Base-by-base conservation (phyloP, 92 coral and sea anemone species). In the Bergia sp. region DNA sequence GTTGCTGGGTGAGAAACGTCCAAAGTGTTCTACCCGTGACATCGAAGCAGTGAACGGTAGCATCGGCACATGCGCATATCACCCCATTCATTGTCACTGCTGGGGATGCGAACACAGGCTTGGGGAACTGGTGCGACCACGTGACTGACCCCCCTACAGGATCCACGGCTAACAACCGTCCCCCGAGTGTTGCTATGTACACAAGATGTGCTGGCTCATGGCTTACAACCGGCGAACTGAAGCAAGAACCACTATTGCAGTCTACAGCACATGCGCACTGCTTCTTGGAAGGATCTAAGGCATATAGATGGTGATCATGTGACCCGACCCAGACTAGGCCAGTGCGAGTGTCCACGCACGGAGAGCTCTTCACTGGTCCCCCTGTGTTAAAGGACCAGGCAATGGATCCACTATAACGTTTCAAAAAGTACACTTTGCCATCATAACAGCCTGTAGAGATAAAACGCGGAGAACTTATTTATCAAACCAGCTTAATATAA, bases 281-380 rank as follows among this genome's bases (percentile, higher is more conserved):
- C 66, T 85, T 89, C 50, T 65, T 90, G 16, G 75, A 76, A 43
- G 94, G 80, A 88, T 97, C 97, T 37, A 97, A 92, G 13, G 92
- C 94, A 72, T 97, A 97, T 36, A 95, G 55, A 81, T 82, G 87
- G 37, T 93, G 96, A 73, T 97, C 99, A 88, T 97, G 99, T 86
- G 99, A 97, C 80, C 99, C 99, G 36, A 94, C 90, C 99, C 99
- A 97, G 76, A 91, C 95, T 39, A 93, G 81, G 74, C 99, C 98
- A 53, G 99, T 93, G 61, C 90, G 89, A 50, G 93, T 73, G 89
- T 97, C 99, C 78, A 94, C 85, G 87, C 92, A 90, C 15, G 99
- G 98, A 23, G 98, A 97, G 61, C 98, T 92, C 89, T 97, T 97
- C 61, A 97, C 95, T 2, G 92, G 94, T 45, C 94, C 97, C 3